Evolutionary conservation across 2,113 vertebrate genomes (phyloP), one percentile per base, ranked within the genome.

Genomic region (Hirundichthys speculiger): DNA sequence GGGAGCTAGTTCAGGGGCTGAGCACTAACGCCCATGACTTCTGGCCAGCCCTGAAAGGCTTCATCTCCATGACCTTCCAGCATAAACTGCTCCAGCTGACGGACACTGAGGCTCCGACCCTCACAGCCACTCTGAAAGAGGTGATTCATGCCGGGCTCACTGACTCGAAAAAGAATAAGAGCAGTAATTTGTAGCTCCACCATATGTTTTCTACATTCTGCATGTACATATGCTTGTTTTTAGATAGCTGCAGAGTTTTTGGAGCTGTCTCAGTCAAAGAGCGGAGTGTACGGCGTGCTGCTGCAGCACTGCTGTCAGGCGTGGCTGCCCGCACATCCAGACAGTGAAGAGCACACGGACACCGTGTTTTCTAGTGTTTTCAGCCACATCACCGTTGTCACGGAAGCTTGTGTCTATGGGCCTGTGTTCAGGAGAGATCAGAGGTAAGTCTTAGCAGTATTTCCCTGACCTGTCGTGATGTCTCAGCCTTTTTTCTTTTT

Each of bases 381-480:
- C 59, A 88, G 71, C 69, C 93, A 98, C 13, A 73, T 92, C 13
- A 80, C 94, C 79, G 90, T 98, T 39, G 67, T 97, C 50, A 77
- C 89, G 2, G 96, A 98, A 78, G 97, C 94, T 0, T 98, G 96
- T 67, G 58, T 96, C 15, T 95, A 97, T 59, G 97, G 96, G 51
- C 93, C 95, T 12, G 93, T 98, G 57, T 96, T 96, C 83, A 93
- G 96, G 73, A 94, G 86, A 83, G 97, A 99, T 81, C 97, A 98
- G 41, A 94, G 96, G 97, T 98, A 91, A 53, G 13, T 43, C 3
- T 45, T 18, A 0, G 6, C 64, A 13, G 24, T 21, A 13, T 38
- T 57, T 40, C 5, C 20, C 13, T 24, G 0, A 45, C 42, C 24
- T 24, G 2, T 24, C 58, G 5, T 18, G 0, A n/a, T 1, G 1